Percentiles rank a stretch among this genome's conserved stretches.
These are phyloP conservation scores for Epistrophe eligans DNA, from an alignment of 2,888 invertebrate genomes.

Conservation along the genomic window DNA sequence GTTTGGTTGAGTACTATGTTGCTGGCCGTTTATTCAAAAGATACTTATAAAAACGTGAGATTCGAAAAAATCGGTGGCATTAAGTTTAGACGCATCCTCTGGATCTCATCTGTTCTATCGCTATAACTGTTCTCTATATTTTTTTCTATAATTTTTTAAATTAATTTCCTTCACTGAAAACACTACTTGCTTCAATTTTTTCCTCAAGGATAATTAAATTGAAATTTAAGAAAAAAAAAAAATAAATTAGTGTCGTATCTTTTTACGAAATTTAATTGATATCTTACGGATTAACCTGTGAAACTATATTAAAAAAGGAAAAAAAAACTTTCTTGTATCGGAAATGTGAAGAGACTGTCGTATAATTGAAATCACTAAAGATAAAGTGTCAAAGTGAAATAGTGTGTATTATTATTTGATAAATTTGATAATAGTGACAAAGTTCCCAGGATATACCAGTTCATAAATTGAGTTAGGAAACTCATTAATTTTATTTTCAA, in stretches of 20 bases:
- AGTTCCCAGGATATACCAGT: neutral
- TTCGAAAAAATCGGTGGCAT: slow-evolving; percentile 60
- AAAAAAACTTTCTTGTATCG: slow-evolving; percentile 26
- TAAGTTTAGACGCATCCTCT: slow-evolving; percentile 70
- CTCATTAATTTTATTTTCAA: slow-evolving; percentile 8
- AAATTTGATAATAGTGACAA: slow-evolving; percentile 29
- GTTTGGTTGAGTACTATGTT: slow-evolving; percentile 48
- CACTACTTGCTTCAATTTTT: slow-evolving; percentile 27
- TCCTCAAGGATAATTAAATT: slow-evolving; percentile 36
- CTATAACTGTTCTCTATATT: slow-evolving; percentile 45
- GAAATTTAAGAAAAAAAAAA: neutral
- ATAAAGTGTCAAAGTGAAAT: slow-evolving; percentile 54
- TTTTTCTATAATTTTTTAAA: slow-evolving; percentile 27
- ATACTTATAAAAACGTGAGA: slow-evolving; percentile 73
- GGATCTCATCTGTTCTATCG: slow-evolving; percentile 68
- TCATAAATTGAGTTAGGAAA: slow-evolving; percentile 17
- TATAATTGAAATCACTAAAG: slow-evolving; percentile 24
- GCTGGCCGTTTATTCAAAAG: slow-evolving; percentile 62
- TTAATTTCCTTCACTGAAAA: slow-evolving; percentile 14
- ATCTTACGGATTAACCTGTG: slow-evolving; percentile 23
- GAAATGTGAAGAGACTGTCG: slow-evolving; percentile 69
- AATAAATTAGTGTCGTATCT: neutral
- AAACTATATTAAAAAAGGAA: neutral
- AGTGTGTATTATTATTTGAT: slow-evolving; percentile 14
- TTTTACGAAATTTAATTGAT: slow-evolving; percentile 14